Conservation (phyloP, 2,888 invertebrate genomes). For the Drosophila neonasuta region DNA sequence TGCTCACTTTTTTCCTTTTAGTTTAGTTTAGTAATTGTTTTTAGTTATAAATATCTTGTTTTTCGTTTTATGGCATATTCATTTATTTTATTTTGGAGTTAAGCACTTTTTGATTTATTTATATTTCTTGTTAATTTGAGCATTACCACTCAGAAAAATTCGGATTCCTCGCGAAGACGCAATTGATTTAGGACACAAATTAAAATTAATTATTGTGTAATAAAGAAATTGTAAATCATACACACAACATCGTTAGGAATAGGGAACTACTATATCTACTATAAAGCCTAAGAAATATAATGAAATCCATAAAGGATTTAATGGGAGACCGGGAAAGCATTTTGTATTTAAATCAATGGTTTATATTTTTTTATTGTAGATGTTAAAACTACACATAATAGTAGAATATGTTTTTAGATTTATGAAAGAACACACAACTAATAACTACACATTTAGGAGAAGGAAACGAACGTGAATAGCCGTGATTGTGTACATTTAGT, state of each 20-base stretch:
- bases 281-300: slow-evolving; percentile 1
- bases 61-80: slow-evolving; percentile 15
- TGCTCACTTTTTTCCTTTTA: slow-evolving; percentile 67
- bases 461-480: slow-evolving; percentile 42
- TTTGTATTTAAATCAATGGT: neutral
- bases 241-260: slow-evolving; percentile 33
- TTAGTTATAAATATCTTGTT: slow-evolving; percentile 13
- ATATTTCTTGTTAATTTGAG: slow-evolving; percentile 41
- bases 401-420: slow-evolving; percentile 32
- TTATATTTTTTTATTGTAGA: slow-evolving; percentile 32
- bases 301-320: slow-evolving; percentile 11
- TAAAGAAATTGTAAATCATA: slow-evolving; percentile 25
- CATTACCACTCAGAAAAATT: slow-evolving; percentile 32
- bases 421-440: slow-evolving; percentile 50
- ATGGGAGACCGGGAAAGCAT: neutral
- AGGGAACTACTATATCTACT: slow-evolving; percentile 20
- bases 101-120: slow-evolving; percentile 51
- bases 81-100: slow-evolving; percentile 29
- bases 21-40: slow-evolving; percentile 34
- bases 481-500: slow-evolving; percentile 50
- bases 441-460: slow-evolving; percentile 62
- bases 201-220: slow-evolving; percentile 22
- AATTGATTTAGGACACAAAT: slow-evolving; percentile 36
- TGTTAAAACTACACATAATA: slow-evolving; percentile 39
- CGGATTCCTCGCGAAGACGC: slow-evolving; percentile 34